Evolutionary conservation across 2,113 vertebrate genomes (phyloP).

Genomic region (human): DNA sequence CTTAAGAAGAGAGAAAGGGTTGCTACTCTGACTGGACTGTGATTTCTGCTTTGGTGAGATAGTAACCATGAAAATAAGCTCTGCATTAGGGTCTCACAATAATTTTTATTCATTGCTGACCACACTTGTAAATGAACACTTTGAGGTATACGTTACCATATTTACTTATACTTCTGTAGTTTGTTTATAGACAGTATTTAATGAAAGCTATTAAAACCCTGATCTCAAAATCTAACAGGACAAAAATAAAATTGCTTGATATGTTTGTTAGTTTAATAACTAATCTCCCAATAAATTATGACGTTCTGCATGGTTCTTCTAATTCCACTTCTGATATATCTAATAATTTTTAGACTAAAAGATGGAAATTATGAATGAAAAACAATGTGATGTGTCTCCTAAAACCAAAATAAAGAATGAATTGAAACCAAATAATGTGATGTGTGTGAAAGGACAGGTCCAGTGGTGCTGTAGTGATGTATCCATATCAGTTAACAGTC

Average conservation of each 20-base stretch:
- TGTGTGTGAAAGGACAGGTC: neutral
- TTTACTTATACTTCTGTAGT: neutral
- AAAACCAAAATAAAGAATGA: neutral
- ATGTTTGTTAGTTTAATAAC: neutral
- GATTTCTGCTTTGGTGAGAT: slow-evolving; percentile 33
- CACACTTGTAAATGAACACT: neutral
- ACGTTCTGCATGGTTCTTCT: neutral
- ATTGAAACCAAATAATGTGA: neutral
- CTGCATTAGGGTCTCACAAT: neutral
- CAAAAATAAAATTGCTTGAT: neutral
- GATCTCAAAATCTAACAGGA: neutral
- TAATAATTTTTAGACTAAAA: neutral
- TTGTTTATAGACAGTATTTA: neutral
- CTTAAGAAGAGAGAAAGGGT: neutral
- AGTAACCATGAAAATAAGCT: slow-evolving; percentile 37
- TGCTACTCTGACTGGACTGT: neutral
- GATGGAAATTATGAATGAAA: neutral
- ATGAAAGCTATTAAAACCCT: neutral
- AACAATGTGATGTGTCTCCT: neutral
- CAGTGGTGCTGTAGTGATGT: neutral
- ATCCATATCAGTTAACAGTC: neutral
- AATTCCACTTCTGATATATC: neutral
- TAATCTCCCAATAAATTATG: neutral
- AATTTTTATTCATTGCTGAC: slow-evolving; percentile 24
- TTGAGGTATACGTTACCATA: neutral